These are phyloP conservation scores for Narcine bancroftii DNA, from an alignment of 2,113 vertebrate genomes.

Conservation along the genomic window DNA sequence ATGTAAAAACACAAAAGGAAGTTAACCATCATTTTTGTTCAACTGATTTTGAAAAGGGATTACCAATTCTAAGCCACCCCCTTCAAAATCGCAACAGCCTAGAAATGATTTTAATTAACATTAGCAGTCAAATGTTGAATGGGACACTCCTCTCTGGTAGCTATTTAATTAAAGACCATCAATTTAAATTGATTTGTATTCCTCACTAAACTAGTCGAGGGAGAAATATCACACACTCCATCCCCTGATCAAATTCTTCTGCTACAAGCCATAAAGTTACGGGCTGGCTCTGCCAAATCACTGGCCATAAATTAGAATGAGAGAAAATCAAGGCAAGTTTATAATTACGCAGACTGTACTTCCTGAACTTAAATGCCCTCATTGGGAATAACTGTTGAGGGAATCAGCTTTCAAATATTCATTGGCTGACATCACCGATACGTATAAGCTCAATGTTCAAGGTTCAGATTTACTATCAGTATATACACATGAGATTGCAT, in stretches of 20 bases:
- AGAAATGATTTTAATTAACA: background rate
- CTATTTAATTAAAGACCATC: background rate
- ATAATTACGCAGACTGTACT: background rate
- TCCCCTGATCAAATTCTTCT: background rate
- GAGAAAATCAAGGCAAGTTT: background rate
- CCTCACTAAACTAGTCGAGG: background rate
- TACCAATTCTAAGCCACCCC: background rate
- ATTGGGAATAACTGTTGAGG: background rate
- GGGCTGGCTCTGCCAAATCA: background rate
- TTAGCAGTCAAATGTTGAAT: background rate
- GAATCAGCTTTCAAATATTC: background rate
- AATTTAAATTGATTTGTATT: background rate
- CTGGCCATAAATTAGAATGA: background rate
- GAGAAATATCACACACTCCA: background rate
- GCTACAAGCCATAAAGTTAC: background rate
- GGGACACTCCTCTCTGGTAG: background rate
- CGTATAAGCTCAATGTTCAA: too few species aligned
- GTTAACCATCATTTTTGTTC: conserved; percentile 1
- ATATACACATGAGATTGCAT: too few species aligned
- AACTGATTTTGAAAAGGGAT: conserved; percentile 20
- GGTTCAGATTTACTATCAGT: too few species aligned
- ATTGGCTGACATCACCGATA: background rate
- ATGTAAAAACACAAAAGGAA: conserved; percentile 25
- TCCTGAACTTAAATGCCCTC: background rate
- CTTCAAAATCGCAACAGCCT: background rate